A percentile compares a stretch with the other conserved stretches of the same genome.
These are phyloP conservation scores for Bucco capensis DNA, from an alignment of 2,113 vertebrate genomes.

Conservation along the genomic window DNA sequence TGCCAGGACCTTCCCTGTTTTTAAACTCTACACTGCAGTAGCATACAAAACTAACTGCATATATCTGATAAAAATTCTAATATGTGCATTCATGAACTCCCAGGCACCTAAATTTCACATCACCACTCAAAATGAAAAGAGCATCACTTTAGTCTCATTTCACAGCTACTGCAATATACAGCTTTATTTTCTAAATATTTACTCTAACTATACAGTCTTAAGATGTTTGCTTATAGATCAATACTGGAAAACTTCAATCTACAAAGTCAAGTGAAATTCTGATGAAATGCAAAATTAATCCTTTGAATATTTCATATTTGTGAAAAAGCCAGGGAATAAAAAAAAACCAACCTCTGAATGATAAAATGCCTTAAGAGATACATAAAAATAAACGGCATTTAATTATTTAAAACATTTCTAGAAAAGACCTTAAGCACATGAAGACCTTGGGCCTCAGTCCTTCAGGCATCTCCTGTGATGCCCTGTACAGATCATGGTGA, in stretches of 20 bases:
- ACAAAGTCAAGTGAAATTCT: slow-evolving; percentile 11
- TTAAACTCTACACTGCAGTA: background rate
- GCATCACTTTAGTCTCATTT: background rate
- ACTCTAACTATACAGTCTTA: background rate
- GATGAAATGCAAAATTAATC: background rate
- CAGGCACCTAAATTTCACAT: background rate
- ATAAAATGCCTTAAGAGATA: background rate
- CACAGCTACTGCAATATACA: background rate
- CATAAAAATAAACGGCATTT: slow-evolving; percentile 13
- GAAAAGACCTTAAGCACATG: background rate
- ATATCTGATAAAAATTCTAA: background rate
- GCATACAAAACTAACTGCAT: background rate
- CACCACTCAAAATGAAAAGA: background rate
- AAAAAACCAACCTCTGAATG: background rate
- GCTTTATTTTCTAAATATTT: slow-evolving; percentile 23
- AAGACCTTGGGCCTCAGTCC: background rate
- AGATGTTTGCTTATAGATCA: slow-evolving; percentile 28
- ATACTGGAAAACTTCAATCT: background rate
- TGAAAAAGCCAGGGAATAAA: background rate
- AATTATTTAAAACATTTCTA: slow-evolving; percentile 31
- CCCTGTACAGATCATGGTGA: background rate
- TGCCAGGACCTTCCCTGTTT: background rate
- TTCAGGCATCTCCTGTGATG: background rate
- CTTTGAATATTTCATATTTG: slow-evolving; percentile 41
- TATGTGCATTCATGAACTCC: background rate